Percentiles rank a stretch among this genome's conserved stretches.
Evolutionary conservation across 2,797 vertebrate species (phyloP).

Genomic region (Arremon brunneinucha): DNA sequence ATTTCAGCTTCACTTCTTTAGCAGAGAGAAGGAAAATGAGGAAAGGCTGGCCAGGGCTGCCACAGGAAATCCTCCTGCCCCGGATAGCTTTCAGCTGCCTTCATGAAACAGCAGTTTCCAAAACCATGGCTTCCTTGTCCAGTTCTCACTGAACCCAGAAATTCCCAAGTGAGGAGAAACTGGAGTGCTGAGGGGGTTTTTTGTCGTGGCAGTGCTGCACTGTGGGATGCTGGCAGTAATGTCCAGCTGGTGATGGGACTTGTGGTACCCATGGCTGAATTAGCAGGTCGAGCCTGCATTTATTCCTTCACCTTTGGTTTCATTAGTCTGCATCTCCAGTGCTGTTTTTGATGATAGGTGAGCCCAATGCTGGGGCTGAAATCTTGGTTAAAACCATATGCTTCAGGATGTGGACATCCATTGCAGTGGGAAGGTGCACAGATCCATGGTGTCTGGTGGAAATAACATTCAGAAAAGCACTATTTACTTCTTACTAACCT

Average conservation of each 20-base stretch:
- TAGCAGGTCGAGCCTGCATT: not conserved
- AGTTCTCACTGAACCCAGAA: not conserved
- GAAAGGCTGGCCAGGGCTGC: slow-evolving; percentile 11
- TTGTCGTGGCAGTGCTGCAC: not conserved
- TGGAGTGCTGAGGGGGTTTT: not conserved
- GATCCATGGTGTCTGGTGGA: not conserved
- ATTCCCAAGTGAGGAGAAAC: not conserved
- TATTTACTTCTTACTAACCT: not conserved
- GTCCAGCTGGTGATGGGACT: not conserved
- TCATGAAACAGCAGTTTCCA: slow-evolving; percentile 46
- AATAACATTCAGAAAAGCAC: not conserved
- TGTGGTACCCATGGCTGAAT: not conserved
- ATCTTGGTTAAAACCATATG: not conserved
- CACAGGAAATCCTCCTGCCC: slow-evolving; percentile 27
- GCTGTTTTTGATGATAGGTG: not conserved
- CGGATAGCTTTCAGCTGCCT: not conserved
- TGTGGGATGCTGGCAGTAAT: not conserved
- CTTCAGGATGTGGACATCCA: not conserved
- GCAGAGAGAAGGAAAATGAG: not conserved
- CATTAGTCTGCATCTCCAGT: not conserved
- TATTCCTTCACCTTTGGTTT: not conserved
- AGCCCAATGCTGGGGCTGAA: not conserved
- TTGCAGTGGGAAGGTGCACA: not conserved
- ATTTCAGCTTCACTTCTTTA: not conserved
- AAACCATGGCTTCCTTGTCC: not conserved